Evolutionary conservation across 1,140 invertebrate species (phyloP).

Genomic region (Aphelenchoides besseyi): DNA sequence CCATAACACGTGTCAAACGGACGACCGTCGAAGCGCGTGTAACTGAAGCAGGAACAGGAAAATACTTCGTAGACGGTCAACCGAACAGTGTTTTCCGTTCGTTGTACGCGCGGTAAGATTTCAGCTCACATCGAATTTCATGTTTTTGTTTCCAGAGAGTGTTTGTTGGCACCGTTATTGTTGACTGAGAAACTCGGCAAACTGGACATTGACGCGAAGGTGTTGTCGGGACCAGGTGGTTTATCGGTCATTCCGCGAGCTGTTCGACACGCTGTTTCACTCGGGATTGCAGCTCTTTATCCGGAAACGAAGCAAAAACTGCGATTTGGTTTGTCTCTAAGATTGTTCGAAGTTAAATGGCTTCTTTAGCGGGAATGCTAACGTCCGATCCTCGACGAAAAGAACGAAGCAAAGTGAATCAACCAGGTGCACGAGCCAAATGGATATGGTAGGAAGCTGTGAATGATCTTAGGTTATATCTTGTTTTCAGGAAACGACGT

Average conservation of each 20-base stretch:
- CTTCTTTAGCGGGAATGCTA: slow-evolving; percentile 76
- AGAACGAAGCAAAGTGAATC: slow-evolving; percentile 90
- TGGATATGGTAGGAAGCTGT: slow-evolving; percentile 74
- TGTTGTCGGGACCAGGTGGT: slow-evolving; percentile 38
- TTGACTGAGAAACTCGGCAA: slow-evolving; percentile 45
- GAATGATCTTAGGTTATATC: neutral
- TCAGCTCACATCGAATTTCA: neutral
- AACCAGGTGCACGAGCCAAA: slow-evolving; percentile 82
- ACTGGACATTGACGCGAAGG: slow-evolving; percentile 49
- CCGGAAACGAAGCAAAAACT: slow-evolving; percentile 48
- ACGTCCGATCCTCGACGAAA: slow-evolving; percentile 74
- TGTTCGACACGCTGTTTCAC: slow-evolving; percentile 47
- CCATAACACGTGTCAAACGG: slow-evolving; percentile 27
- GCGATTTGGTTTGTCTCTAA: slow-evolving; percentile 37
- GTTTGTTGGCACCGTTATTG: slow-evolving; percentile 50
- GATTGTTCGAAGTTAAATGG: slow-evolving; percentile 11
- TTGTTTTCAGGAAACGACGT: slow-evolving; percentile 30
- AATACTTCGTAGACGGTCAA: slow-evolving; percentile 47
- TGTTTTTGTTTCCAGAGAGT: slow-evolving; percentile 41
- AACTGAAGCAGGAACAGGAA: slow-evolving; percentile 51
- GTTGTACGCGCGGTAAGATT: slow-evolving; percentile 42
- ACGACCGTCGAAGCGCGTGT: slow-evolving; percentile 46
- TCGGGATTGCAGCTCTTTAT: slow-evolving; percentile 51
- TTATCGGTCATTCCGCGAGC: slow-evolving; percentile 45
- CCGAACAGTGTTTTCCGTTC: slow-evolving; percentile 42